Evolutionary conservation across 2,888 invertebrate genomes (phyloP).

Genomic region (Globia sparganii): DNA sequence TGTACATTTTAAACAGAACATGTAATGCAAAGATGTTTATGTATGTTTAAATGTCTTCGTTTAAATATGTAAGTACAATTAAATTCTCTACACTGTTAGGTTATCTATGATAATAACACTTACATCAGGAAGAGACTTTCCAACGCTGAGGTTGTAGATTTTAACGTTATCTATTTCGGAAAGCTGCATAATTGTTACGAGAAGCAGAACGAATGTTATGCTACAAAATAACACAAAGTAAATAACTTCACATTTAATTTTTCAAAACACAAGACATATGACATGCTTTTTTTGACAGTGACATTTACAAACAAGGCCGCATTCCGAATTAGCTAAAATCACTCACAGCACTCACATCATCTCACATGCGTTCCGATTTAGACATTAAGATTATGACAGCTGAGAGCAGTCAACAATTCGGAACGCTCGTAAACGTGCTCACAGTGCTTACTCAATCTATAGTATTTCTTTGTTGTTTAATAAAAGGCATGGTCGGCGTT

Average conservation of each 20-base stretch:
- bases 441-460: too few relatives aligned
- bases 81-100: constrained; percentile 4
- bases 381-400: too few relatives aligned
- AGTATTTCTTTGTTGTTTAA: too few relatives aligned
- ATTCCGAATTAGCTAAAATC: too few relatives aligned
- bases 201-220: background rate
- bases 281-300: constrained; percentile 17
- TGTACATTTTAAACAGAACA: constrained; percentile 74
- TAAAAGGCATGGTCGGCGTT: too few relatives aligned
- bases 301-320: too few relatives aligned
- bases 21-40: background rate
- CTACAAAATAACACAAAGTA: background rate
- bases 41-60: too few relatives aligned
- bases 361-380: too few relatives aligned
- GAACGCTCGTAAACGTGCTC: too few relatives aligned
- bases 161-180: constrained; percentile 98
- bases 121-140: constrained; percentile 99
- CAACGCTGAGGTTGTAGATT: constrained; percentile 99
- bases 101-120: constrained; percentile 76
- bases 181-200: constrained; percentile 93
- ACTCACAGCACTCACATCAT: too few relatives aligned
- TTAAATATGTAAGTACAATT: background rate
- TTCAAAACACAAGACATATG: constrained; percentile 9
- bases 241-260: background rate
- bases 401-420: too few relatives aligned